Conservation (phyloP, 1,140 invertebrate genomes). For the Arctopsyche grandis region DNA sequence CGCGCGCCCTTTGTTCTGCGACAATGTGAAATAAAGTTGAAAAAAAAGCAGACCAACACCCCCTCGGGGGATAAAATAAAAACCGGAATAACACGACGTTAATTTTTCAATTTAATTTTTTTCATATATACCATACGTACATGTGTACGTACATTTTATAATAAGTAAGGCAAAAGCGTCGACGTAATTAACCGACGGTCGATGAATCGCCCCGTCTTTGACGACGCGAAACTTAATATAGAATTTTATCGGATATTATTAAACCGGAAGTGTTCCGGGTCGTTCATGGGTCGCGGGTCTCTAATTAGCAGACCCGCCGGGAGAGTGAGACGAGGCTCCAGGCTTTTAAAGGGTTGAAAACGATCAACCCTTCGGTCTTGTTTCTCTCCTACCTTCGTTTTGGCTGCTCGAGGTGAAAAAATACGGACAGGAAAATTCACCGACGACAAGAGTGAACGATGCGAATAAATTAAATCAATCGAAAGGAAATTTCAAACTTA, state of each 20-base stretch:
- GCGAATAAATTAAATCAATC: background rate
- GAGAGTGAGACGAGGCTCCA: background rate
- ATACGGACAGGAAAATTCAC: background rate
- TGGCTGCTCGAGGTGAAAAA: background rate
- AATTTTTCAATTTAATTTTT: background rate
- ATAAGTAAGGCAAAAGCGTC: background rate
- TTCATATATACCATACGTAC: background rate
- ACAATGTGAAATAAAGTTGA: background rate
- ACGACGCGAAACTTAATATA: slow-evolving; percentile 7
- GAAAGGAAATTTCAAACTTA: no score
- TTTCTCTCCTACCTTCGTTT: background rate
- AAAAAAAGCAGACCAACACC: no score
- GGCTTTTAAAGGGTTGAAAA: background rate
- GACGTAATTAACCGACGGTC: background rate
- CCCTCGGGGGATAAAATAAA: no score
- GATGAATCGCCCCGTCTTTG: no score
- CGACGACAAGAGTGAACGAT: background rate
- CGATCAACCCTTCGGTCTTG: background rate
- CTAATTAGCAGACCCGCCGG: slow-evolving; percentile 1
- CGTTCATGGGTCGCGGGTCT: background rate
- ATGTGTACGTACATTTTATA: background rate
- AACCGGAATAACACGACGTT: background rate
- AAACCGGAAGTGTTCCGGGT: background rate
- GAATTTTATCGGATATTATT: slow-evolving; percentile 18
- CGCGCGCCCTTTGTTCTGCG: background rate